Evolutionary conservation across 2,888 invertebrate genomes (phyloP).

Genomic region (Marasmarcha lunaedactyla): DNA sequence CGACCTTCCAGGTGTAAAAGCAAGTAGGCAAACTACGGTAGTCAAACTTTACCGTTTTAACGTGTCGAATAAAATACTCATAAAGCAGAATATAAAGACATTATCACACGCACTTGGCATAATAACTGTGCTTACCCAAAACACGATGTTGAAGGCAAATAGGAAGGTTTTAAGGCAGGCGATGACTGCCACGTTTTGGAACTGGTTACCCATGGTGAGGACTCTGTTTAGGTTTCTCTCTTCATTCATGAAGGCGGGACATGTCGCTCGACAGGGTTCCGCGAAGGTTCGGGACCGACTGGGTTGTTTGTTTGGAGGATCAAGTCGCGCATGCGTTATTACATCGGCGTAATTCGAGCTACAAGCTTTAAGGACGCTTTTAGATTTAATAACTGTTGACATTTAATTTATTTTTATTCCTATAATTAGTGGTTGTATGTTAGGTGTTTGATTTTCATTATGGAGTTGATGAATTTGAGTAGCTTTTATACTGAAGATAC

Average conservation of each 20-base stretch:
- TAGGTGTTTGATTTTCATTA: too few relatives aligned
- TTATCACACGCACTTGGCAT: too few relatives aligned
- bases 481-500: too few relatives aligned
- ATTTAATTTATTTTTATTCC: too few relatives aligned
- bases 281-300: conserved; percentile 1
- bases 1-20: too few relatives aligned
- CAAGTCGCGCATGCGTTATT: conserved; percentile 39
- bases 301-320: conserved; percentile 9
- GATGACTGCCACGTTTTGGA: conserved; percentile 80
- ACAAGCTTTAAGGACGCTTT: too few relatives aligned
- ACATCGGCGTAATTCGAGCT: conserved; percentile 25
- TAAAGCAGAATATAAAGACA: too few relatives aligned
- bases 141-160: conserved; percentile 83
- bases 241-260: conserved; percentile 10
- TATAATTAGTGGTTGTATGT: too few relatives aligned
- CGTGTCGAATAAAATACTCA: background rate
- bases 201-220: conserved; percentile 74
- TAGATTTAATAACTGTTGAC: too few relatives aligned
- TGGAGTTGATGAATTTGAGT: too few relatives aligned
- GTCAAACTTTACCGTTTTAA: conserved; percentile 1
- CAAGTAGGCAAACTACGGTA: background rate
- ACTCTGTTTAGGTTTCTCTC: background rate
- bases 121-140: conserved; percentile 76
- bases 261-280: background rate
- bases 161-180: conserved; percentile 83